Evolutionary conservation across 1,140 invertebrate species (phyloP).

Genomic region (Lineus longissimus): DNA sequence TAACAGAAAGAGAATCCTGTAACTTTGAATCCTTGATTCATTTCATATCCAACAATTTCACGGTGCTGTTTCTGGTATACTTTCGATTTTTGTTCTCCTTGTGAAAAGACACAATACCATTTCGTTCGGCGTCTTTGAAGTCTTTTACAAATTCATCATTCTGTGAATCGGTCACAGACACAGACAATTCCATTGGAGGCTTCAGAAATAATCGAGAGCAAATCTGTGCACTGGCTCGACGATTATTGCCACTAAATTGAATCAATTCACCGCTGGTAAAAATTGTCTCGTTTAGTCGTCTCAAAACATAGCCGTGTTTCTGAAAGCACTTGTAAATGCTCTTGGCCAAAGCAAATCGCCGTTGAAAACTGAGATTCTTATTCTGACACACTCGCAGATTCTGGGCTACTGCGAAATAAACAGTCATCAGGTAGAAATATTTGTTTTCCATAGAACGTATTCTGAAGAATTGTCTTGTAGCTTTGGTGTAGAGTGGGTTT

Average conservation of each 20-base stretch:
- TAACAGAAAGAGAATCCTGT: background rate
- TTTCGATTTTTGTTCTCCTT: background rate
- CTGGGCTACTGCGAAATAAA: background rate
- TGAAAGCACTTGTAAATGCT: background rate
- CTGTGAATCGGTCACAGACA: background rate
- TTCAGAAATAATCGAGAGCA: background rate
- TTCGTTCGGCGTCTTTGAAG: background rate
- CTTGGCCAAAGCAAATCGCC: background rate
- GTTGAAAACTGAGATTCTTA: background rate
- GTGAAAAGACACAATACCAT: background rate
- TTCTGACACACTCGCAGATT: constrained; percentile 1
- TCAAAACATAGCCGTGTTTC: background rate
- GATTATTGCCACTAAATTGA: background rate
- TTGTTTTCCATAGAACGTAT: background rate
- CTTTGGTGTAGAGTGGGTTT: background rate
- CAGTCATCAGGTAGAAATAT: constrained; percentile 3
- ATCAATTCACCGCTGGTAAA: background rate
- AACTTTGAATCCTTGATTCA: background rate
- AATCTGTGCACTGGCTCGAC: background rate
- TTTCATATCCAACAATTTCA: background rate
- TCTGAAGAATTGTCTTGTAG: background rate
- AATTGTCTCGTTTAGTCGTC: background rate
- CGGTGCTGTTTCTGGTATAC: background rate
- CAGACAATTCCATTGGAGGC: background rate
- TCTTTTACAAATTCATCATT: background rate